Base-by-base conservation (phyloP, 2,113 vertebrate genomes). In the Melanerpes formicivorus region DNA sequence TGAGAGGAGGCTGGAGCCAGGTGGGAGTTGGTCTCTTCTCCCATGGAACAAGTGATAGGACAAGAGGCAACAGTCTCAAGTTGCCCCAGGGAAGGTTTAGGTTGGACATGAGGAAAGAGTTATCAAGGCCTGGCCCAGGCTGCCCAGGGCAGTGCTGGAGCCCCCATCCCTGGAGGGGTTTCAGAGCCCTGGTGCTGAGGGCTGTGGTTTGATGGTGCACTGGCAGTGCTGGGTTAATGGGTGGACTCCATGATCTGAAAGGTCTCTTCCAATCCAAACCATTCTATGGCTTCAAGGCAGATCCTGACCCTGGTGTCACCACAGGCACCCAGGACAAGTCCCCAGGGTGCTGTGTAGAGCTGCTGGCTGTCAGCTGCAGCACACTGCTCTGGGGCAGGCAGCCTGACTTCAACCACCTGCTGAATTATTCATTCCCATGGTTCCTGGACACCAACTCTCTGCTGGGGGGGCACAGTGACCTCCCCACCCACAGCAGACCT, bases 341-440 rank as follows among this genome's bases (percentile, higher is more conserved):
- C 56, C 29, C 52, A 3, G 1, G 2, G 63, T 0, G 2, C 42
- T 1, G 0, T 81, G 54, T 21, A 1, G 58, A 23, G 84, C 25
- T 7, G 55, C 90, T 74, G 83, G 86, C 88, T 70, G 55, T 72
- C 80, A 71, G 94, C 88, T 88, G 85, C 30, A 65, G 65, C 1
- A 4, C 8, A 37, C 72, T 26, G 74, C 76, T 58, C 69, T 14
- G n/a, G 2, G 80, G 77, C 90, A 63, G 64, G 60, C 66, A 71
- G 80, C 27, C 76, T 26, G 88, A 93, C 81, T 93, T 90, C 88
- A 91, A 93, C 84, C 2, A 55, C 3, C 0, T 15, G 30, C 86
- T 90, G 71, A 90, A 92, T 95, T 93, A 95, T 88, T 90, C 92
- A 22, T 27, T n/a, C 18, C 63, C 7, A 6, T 42, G 80, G 80